These are phyloP conservation scores for Archivesica marissinica DNA, from an alignment of 1,140 invertebrate genomes.

Conservation along the genomic window DNA sequence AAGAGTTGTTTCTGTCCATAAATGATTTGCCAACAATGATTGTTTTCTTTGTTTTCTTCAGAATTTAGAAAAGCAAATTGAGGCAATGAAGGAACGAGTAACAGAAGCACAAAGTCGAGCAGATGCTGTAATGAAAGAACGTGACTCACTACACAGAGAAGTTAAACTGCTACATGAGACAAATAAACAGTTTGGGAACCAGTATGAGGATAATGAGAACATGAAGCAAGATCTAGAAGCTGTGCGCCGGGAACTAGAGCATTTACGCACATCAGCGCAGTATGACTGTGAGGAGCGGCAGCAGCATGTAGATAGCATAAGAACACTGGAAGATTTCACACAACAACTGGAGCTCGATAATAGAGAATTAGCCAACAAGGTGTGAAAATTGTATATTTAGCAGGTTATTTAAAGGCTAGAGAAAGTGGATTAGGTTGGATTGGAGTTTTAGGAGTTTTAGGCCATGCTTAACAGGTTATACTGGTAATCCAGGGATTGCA, in stretches of 20 bases:
- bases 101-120: conserved; percentile 61
- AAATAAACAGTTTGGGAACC: conserved; percentile 55
- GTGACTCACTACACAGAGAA: conserved; percentile 45
- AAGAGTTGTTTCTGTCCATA: background rate
- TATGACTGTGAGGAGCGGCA: conserved; percentile 75
- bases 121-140: conserved; percentile 57
- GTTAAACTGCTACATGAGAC: conserved; percentile 55
- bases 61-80: conserved; percentile 71
- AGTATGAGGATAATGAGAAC: conserved; percentile 62
- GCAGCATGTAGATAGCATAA: conserved; percentile 73
- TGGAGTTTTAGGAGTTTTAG: too few species aligned
- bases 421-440: too few species aligned
- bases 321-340: conserved; percentile 71
- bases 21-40: background rate
- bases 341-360: conserved; percentile 79
- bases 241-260: conserved; percentile 66
- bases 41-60: conserved; percentile 52
- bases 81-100: conserved; percentile 65
- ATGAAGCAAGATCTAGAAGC: conserved; percentile 70
- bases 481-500: too few species aligned
- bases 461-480: too few species aligned
- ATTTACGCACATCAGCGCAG: conserved; percentile 67
- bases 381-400: too few species aligned
- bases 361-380: conserved; percentile 77
- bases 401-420: too few species aligned